These are phyloP conservation scores for Asteroscopus sphinx DNA, from an alignment of 2,888 invertebrate genomes.

Conservation along the genomic window DNA sequence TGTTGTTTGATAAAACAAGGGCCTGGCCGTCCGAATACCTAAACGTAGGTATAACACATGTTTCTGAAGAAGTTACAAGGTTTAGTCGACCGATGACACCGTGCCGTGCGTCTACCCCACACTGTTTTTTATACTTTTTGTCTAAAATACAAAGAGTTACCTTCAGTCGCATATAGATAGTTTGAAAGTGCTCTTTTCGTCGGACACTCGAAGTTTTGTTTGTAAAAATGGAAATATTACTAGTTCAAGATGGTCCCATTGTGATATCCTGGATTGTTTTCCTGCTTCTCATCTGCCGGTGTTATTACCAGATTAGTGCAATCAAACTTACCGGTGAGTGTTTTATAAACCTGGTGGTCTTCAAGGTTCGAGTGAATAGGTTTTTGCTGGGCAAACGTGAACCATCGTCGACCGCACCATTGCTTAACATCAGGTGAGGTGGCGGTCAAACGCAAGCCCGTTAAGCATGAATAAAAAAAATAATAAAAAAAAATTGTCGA, in stretches of 20 bases:
- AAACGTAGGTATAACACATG: no score
- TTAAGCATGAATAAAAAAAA: no score
- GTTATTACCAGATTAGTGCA: slow-evolving; percentile 80
- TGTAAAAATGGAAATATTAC: slow-evolving; percentile 73
- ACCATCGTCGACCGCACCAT: no score
- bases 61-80: slow-evolving; percentile 34
- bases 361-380: no score
- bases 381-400: no score
- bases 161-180: slow-evolving; percentile 41
- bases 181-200: slow-evolving; percentile 25
- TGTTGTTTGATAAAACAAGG: slow-evolving; percentile 45
- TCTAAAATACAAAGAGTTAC: slow-evolving; percentile 42
- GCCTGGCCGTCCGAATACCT: slow-evolving; percentile 2
- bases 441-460: no score
- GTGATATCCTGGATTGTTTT: slow-evolving; percentile 85
- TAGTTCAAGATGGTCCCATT: slow-evolving; percentile 84
- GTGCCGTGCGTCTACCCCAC: slow-evolving; percentile 81
- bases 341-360: no score
- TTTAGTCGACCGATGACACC: slow-evolving; percentile 82
- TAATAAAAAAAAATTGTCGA: no score
- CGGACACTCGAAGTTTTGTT: slow-evolving; percentile 46
- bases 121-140: slow-evolving; percentile 59
- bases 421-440: no score
- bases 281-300: slow-evolving; percentile 81
- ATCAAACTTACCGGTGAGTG: slow-evolving; percentile 60